A percentile compares a stretch with the other conserved stretches of the same genome.
phyloP scores from a whole-genome alignment of 2,888 invertebrate species.

The Eulithis prunata region DNA sequence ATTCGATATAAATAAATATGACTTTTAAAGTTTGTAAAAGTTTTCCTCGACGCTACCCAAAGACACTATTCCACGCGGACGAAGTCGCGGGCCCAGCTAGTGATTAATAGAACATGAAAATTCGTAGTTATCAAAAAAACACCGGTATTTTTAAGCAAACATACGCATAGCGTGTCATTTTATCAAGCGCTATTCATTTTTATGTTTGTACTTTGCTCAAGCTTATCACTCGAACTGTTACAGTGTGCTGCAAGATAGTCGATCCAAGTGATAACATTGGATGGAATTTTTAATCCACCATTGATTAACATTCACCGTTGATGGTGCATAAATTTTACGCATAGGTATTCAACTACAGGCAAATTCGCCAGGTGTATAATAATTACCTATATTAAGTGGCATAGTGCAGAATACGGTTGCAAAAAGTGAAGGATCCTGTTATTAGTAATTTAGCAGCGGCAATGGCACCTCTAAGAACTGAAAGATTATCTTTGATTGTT shows the following conservation, averaged over 20 bases:
- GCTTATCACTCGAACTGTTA: slow-evolving; percentile 28
- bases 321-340: background rate
- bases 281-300: background rate
- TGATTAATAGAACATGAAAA: background rate
- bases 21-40: no score
- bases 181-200: slow-evolving; percentile 21
- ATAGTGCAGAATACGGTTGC: no score
- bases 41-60: no score
- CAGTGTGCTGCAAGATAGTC: slow-evolving; percentile 20
- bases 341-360: background rate
- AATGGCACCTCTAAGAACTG: no score
- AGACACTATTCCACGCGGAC: no score
- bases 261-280: slow-evolving; percentile 21
- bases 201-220: slow-evolving; percentile 32
- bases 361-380: no score
- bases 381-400: no score
- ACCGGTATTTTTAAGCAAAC: background rate
- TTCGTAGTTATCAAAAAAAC: background rate
- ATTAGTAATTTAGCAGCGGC: no score
- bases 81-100: no score
- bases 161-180: slow-evolving; percentile 16
- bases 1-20: no score
- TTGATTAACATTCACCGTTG: background rate
- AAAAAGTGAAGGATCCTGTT: no score
- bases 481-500: no score